A percentile compares a stretch with the other conserved stretches of the same genome.
Evolutionary conservation across 2,888 invertebrate species (phyloP).

Genomic region (Phengaris arion): DNA sequence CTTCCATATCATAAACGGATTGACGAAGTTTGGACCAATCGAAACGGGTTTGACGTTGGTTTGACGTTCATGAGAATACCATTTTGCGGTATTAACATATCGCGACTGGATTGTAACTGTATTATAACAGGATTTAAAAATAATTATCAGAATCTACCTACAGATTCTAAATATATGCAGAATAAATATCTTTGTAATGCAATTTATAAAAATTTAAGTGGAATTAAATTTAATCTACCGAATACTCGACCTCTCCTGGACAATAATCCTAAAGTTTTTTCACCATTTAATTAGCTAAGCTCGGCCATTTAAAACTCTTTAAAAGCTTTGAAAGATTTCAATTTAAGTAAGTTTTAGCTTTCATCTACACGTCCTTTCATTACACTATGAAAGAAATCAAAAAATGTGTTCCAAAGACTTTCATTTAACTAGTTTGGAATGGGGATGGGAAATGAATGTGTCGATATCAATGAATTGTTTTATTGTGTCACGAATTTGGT

Average conservation of each 20-base stretch:
- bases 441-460: neutral
- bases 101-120: too few relatives aligned
- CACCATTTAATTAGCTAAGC: conserved; percentile 17
- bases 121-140: too few relatives aligned
- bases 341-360: conserved; percentile 17
- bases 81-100: too few relatives aligned
- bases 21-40: too few relatives aligned
- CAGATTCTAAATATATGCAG: too few relatives aligned
- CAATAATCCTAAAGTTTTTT: neutral
- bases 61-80: too few relatives aligned
- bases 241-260: neutral
- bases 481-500: neutral
- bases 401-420: conserved; percentile 19
- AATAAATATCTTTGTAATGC: too few relatives aligned
- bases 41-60: too few relatives aligned
- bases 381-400: conserved; percentile 25
- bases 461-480: neutral
- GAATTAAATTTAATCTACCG: neutral
- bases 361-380: conserved; percentile 8
- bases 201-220: too few relatives aligned
- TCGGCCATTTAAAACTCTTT: conserved; percentile 4
- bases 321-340: conserved; percentile 26
- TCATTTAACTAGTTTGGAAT: conserved; percentile 15
- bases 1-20: too few relatives aligned
- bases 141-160: too few relatives aligned